Base-by-base conservation (phyloP, 2,113 vertebrate species). In the Caloenas nicobarica region DNA sequence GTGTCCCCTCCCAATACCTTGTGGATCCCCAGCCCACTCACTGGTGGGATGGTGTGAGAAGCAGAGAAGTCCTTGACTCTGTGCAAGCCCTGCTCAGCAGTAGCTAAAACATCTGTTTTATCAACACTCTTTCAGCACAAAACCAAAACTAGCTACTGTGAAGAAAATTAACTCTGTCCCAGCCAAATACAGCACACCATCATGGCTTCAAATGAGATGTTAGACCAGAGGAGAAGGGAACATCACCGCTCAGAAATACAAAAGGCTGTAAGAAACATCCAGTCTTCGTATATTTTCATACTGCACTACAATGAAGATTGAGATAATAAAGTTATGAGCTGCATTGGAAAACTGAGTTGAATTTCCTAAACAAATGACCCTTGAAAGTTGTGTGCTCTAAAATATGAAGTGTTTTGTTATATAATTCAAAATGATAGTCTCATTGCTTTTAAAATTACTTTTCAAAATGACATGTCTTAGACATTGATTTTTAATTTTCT, bases 401-500 rank as follows among this genome's bases (percentile, higher is more conserved):
- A 88, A 58, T 22, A 80, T 66, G 23, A 76, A 68, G 53, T 44
- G 2, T 51, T 72, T 64, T 69, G 6, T 48, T 69, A 58, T 7
- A 24, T 21, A 80, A 60, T 66, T 79, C 25, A 88, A 89, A 93
- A 80, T n/a, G 0, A 28, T 6, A 51, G 12, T 34, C 13, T 50
- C 19, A 15, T 25, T 78, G 31, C 33, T 92, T 84, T 87, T 69
- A 78, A 88, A 83, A 91, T 64, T 79, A 23, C 17, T 94, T 95
- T 91, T 73, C 42, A 86, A 83, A 80, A 70, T 50, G 4, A 73
- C 13, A 61, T 58, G 19, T 8, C 36, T 90, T 86, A 44, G 54
- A 80, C 82, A 96, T 26, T 34, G 31, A 88, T 76, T 91, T 91
- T 89, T 80, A 65, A 82, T 93, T 91, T 84, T 10, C 3, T 79